Evolutionary conservation across 1,140 invertebrate species (phyloP).

Genomic region (Drusus annulatus): DNA sequence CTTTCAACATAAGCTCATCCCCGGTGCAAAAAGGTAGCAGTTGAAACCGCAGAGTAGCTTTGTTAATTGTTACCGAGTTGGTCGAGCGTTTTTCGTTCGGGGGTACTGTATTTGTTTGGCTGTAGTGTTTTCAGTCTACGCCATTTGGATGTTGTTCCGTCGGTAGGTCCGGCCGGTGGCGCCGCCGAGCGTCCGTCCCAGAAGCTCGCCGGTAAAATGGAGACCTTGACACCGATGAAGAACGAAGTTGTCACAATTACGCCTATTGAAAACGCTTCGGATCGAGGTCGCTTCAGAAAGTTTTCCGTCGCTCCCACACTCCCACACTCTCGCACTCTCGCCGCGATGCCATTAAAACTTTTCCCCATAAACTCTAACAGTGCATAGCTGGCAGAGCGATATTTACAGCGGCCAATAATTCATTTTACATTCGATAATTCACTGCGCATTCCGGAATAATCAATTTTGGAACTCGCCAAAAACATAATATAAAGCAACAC

Average conservation of each 20-base stretch:
- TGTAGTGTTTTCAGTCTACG: not conserved
- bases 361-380: too few relatives aligned
- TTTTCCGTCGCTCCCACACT: slow-evolving; percentile 15
- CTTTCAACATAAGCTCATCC: not conserved
- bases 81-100: slow-evolving; percentile 1
- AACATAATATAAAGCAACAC: too few relatives aligned
- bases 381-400: too few relatives aligned
- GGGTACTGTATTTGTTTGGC: not conserved
- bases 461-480: too few relatives aligned
- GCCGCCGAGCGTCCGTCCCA: not conserved
- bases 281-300: slow-evolving; percentile 35
- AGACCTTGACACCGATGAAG: slow-evolving; percentile 43
- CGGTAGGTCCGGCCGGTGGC: slow-evolving; percentile 14
- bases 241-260: slow-evolving; percentile 37
- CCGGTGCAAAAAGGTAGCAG: not conserved
- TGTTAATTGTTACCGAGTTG: not conserved
- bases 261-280: slow-evolving; percentile 22
- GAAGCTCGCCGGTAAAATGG: slow-evolving; percentile 31
- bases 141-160: not conserved
- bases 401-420: too few relatives aligned
- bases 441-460: too few relatives aligned
- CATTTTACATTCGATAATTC: too few relatives aligned
- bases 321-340: too few relatives aligned
- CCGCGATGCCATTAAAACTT: too few relatives aligned
- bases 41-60: not conserved